These are phyloP conservation scores for Punctoribates punctum DNA, from an alignment of 2,888 invertebrate species.

Conservation along the genomic window DNA sequence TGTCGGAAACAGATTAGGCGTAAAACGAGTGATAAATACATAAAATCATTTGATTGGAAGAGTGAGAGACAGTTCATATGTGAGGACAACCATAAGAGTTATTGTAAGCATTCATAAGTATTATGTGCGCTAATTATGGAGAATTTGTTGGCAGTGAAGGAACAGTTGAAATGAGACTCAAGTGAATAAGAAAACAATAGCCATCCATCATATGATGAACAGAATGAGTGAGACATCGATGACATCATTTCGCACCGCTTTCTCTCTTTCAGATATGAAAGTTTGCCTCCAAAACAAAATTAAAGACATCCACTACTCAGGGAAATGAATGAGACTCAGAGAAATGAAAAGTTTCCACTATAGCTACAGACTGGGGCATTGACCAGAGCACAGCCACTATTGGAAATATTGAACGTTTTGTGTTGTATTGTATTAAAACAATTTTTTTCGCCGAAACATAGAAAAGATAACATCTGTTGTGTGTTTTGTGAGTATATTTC, in stretches of 20 bases:
- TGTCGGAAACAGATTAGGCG: too few relatives aligned
- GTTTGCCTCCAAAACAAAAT: constrained; percentile 3
- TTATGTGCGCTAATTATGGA: constrained; percentile 25
- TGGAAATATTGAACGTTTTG: constrained; percentile 15
- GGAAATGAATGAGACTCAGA: background rate
- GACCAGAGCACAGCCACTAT: background rate
- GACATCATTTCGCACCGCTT: constrained; percentile 29
- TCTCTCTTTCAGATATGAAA: background rate
- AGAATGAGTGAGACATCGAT: constrained; percentile 24
- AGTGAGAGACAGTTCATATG: constrained; percentile 9
- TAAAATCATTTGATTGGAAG: background rate
- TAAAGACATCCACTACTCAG: constrained; percentile 10
- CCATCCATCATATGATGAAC: constrained; percentile 34
- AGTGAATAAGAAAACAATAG: constrained; percentile 14
- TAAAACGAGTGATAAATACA: background rate
- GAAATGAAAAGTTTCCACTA: background rate
- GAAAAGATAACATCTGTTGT: constrained; percentile 37
- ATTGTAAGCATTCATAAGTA: background rate
- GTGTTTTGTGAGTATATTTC: constrained; percentile 14
- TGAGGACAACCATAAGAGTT: background rate
- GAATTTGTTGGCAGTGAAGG: background rate
- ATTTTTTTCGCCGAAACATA: background rate
- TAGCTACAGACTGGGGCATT: background rate
- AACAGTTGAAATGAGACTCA: constrained; percentile 1
- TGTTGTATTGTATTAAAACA: background rate